phyloP scores from a whole-genome alignment of 2,888 invertebrate species.

The Melitaea athalia region DNA sequence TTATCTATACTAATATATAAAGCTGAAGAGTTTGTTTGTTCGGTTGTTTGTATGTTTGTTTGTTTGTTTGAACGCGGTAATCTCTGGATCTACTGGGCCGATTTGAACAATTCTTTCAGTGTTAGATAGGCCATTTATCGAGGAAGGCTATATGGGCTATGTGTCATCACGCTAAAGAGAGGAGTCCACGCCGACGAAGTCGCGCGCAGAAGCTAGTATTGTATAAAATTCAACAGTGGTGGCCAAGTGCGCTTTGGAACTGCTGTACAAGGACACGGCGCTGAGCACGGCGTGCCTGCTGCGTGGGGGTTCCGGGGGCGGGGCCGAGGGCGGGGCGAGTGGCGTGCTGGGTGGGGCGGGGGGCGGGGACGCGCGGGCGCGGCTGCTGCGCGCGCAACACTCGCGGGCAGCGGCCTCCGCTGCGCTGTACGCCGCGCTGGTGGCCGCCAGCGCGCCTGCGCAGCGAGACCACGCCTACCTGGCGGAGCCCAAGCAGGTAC shows the following conservation, averaged over 20 bases:
- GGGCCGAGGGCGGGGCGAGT: background rate
- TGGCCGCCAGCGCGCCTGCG: slow-evolving; percentile 54
- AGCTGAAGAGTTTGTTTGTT: too few relatives aligned
- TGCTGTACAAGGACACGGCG: slow-evolving; percentile 61
- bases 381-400: slow-evolving; percentile 35
- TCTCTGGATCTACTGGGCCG: too few relatives aligned
- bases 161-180: too few relatives aligned
- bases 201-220: too few relatives aligned
- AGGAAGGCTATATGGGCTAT: too few relatives aligned
- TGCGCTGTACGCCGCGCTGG: slow-evolving; percentile 62
- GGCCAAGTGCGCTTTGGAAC: slow-evolving; percentile 62
- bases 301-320: slow-evolving; percentile 38
- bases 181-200: too few relatives aligned
- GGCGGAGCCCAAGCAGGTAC: slow-evolving; percentile 49
- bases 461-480: slow-evolving; percentile 63
- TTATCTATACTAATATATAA: too few relatives aligned
- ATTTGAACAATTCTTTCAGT: too few relatives aligned
- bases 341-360: background rate
- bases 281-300: slow-evolving; percentile 62
- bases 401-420: slow-evolving; percentile 49
- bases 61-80: too few relatives aligned
- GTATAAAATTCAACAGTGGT: slow-evolving; percentile 51
- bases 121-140: too few relatives aligned
- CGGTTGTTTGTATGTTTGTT: too few relatives aligned
- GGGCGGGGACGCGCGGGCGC: slow-evolving; percentile 28